A percentile compares a stretch with the other conserved stretches of the same genome.
These are phyloP conservation scores for Bombus polaris DNA, from an alignment of 1,140 invertebrate genomes.

Conservation along the genomic window DNA sequence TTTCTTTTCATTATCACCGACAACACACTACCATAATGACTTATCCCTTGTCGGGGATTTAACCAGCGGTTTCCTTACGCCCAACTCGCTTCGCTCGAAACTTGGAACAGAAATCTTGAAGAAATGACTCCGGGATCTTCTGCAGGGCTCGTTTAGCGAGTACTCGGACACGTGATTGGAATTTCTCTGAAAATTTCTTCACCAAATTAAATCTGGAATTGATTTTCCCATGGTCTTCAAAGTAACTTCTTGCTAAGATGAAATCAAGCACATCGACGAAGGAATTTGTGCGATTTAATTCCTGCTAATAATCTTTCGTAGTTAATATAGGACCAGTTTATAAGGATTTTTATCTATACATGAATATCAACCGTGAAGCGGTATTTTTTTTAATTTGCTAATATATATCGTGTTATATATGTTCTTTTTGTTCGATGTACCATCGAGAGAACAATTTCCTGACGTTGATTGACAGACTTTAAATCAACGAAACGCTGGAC, in stretches of 20 bases:
- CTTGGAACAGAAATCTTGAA: neutral
- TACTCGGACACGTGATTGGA: conserved; percentile 17
- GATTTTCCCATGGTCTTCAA: neutral
- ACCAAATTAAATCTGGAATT: neutral
- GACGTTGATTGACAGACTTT: conserved; percentile 19
- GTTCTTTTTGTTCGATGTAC: neutral
- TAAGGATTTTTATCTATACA: neutral
- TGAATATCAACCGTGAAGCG: neutral
- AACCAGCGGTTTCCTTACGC: conserved; percentile 3
- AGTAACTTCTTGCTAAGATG: neutral
- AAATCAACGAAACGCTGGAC: neutral
- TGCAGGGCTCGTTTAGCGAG: neutral
- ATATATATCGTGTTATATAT: neutral
- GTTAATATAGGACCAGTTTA: no score
- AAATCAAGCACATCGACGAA: neutral
- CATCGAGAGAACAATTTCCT: no score
- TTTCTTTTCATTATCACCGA: neutral
- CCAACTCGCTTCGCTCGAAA: neutral
- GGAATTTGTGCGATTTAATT: no score
- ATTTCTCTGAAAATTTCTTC: neutral
- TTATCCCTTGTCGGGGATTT: neutral
- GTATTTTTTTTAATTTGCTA: neutral
- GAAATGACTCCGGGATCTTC: neutral
- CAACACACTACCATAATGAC: neutral
- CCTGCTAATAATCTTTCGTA: no score